Evolutionary conservation across 2,888 invertebrate genomes (phyloP).

Genomic region (Drosophila seclusa): DNA sequence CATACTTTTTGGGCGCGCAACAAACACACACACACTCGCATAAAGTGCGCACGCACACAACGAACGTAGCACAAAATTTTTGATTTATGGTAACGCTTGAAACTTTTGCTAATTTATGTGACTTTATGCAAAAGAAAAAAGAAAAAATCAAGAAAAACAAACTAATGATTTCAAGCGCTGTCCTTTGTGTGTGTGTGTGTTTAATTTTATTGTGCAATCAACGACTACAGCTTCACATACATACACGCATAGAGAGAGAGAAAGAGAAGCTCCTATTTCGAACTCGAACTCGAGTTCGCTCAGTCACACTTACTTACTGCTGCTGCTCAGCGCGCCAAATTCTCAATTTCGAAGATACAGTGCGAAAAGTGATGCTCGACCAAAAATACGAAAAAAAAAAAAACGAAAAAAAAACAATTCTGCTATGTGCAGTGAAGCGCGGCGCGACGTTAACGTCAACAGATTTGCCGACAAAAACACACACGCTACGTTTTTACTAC

Average conservation of each 20-base stretch:
- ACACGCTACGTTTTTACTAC: conserved; percentile 69
- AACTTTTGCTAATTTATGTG: conserved; percentile 55
- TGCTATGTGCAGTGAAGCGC: conserved; percentile 63
- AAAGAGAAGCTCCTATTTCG: conserved; percentile 29
- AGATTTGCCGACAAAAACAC: conserved; percentile 66
- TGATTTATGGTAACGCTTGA: conserved; percentile 53
- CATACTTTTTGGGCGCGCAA: conserved; percentile 77
- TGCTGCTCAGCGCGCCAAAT: conserved; percentile 73
- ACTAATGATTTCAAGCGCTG: conserved; percentile 42
- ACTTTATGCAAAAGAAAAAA: conserved; percentile 20
- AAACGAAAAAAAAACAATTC: neutral
- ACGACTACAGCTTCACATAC: conserved; percentile 34
- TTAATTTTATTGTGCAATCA: conserved; percentile 74
- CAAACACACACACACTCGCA: conserved; percentile 23
- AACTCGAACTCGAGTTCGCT: conserved; percentile 13
- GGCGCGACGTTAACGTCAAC: conserved; percentile 40
- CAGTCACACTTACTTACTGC: conserved; percentile 35
- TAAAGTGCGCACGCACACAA: conserved; percentile 21
- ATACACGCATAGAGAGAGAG: conserved; percentile 1
- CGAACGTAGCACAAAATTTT: conserved; percentile 17
- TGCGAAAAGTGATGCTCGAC: conserved; percentile 59
- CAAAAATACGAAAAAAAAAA: conserved; percentile 38
- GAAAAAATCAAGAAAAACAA: conserved; percentile 16
- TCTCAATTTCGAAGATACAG: conserved; percentile 59
- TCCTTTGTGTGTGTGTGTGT: conserved; percentile 32